A percentile compares a stretch with the other conserved stretches of the same genome.
Evolutionary conservation across 2,113 vertebrate species (phyloP).

Genomic region (Falco punctatus): DNA sequence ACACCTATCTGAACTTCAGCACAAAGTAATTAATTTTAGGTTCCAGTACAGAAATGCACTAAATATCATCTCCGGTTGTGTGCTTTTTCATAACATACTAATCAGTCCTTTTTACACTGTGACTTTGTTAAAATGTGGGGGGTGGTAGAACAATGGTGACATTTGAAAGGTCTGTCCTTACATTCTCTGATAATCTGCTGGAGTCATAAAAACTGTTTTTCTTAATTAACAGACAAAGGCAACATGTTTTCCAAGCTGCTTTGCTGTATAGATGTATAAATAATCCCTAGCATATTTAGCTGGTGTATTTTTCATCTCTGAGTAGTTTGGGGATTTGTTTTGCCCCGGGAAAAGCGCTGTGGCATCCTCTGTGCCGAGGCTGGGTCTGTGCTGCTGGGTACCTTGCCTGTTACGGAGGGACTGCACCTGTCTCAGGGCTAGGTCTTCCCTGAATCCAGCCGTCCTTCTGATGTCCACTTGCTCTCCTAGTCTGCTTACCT

Average conservation of each 20-base stretch:
- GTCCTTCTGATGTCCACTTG: background rate
- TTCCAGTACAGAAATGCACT: conserved; percentile 23
- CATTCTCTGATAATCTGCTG: background rate
- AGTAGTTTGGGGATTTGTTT: background rate
- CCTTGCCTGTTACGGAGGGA: background rate
- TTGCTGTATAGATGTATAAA: background rate
- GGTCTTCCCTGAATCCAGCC: background rate
- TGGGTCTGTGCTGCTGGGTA: background rate
- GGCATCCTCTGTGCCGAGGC: background rate
- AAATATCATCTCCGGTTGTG: conserved; percentile 24
- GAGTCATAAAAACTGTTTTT: background rate
- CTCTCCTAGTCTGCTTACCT: background rate
- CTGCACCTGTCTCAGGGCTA: background rate
- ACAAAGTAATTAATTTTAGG: conserved; percentile 58
- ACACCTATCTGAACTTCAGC: conserved; percentile 15
- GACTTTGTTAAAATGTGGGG: background rate
- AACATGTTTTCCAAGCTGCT: background rate
- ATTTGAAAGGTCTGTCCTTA: conserved; percentile 49
- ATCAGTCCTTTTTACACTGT: conserved; percentile 62
- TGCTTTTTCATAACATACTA: conserved; percentile 30
- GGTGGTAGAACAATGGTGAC: conserved; percentile 49
- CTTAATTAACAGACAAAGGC: conserved; percentile 1
- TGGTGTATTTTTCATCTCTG: background rate
- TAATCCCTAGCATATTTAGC: background rate
- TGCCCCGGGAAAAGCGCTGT: background rate